Percentiles rank a stretch among this genome's conserved stretches.
Conservation (phyloP, 2,888 invertebrate species). For the Microplitis deprimator region DNA sequence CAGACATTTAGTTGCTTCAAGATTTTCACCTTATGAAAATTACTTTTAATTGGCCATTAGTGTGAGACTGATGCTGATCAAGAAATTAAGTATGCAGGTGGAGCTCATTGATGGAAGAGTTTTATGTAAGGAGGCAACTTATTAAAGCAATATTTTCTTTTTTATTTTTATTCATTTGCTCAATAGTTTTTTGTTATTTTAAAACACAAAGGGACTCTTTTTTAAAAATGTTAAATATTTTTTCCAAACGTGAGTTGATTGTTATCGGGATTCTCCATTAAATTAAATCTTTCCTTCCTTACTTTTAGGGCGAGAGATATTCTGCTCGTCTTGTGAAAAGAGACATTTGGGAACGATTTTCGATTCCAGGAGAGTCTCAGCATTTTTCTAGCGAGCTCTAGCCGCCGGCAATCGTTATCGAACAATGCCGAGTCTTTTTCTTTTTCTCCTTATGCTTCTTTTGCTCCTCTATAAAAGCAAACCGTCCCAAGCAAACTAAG, state of each 20-base stretch:
- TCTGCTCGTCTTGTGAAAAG: slow-evolving; percentile 47
- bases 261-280: slow-evolving; percentile 44
- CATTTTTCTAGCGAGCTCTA: slow-evolving; percentile 39
- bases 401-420: slow-evolving; percentile 47
- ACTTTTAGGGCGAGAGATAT: slow-evolving; percentile 29
- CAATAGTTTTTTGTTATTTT: neutral
- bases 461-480: slow-evolving; percentile 4
- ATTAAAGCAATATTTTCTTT: neutral
- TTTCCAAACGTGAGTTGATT: slow-evolving; percentile 17
- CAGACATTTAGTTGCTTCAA: no score
- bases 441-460: neutral
- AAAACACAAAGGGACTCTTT: neutral
- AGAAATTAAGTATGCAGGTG: no score
- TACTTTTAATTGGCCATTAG: no score
- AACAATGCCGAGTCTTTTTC: slow-evolving; percentile 45
- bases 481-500: slow-evolving; percentile 33
- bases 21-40: no score
- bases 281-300: slow-evolving; percentile 51
- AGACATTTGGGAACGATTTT: slow-evolving; percentile 50
- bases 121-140: neutral
- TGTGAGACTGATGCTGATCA: no score
- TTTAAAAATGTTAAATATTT: neutral
- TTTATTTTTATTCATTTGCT: no score
- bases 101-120: neutral
- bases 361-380: slow-evolving; percentile 42